Evolutionary conservation across 2,888 invertebrate species (phyloP), one percentile per base, ranked within the genome.

Genomic region (Drosophila suboccidentalis): DNA sequence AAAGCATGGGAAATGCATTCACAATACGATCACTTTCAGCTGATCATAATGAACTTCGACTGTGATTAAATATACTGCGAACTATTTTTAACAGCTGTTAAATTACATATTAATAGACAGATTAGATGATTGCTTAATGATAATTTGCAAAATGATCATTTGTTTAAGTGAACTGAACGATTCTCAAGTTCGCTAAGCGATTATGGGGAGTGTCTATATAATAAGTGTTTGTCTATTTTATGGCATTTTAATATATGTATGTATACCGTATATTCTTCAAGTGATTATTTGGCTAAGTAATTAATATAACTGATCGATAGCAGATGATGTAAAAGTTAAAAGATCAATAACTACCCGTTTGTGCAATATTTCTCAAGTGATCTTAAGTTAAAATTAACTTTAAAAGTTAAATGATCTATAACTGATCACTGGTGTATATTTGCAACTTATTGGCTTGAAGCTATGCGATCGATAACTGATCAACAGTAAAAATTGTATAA

Each of bases 21-120:
- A 8, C 9, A 38, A 38, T 38, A 51, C 34, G 53, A 39, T 39
- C 15, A 53, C 22, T 53, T 36, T 0, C 22, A 38, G 22, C 36
- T 51, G 51, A 49, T 49, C 49, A 32, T 32, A 44, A 44, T 44
- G 44, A 26, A 44, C 47, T 47, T 50, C 34, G 34, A 19, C 50
- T 50, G 13, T 50, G 36, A 36, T 19, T 29, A 5, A 5, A 29
- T 26, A 9, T 36, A 9, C 8, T 19, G 9, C 43, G 13, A 5
- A 19, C 54, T 34, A 34, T n/a, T 44, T 57, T 57, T 34, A 43
- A 32, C 10, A 13, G 44, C n/a, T 15, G 34, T 44, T 34, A n/a
- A 19, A 43, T 19, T 19, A 19, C 54, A n/a, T 19, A 43, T 32
- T 6, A 5, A 44, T 43, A 13, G 10, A 5, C n/a, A 19, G n/a